Base-by-base conservation (phyloP, 2,888 invertebrate genomes). In the Marronus borbonicus region DNA sequence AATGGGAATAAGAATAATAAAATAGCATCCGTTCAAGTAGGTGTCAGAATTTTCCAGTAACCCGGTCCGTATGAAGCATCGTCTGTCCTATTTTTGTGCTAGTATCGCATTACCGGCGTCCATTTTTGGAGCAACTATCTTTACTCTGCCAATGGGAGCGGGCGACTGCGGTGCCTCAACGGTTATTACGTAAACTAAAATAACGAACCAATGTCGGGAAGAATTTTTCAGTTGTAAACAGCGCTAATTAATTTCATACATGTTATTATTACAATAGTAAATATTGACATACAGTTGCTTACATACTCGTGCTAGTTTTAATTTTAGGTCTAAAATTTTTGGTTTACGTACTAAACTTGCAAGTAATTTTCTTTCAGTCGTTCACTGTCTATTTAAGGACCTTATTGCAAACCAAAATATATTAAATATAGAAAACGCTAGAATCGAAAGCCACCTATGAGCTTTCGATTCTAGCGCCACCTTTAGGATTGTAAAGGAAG, bases 41-140 rank as follows among this genome's bases (percentile, higher is more conserved):
- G 79, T 77, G 77, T 76, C 72, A 64, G 58, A 72, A 69, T 85
- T 84, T 86, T 84, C 84, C 80, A 82, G 83, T 74, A 52, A 68
- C 39, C 65, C 76, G 84, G 83, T 80, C 81, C 83, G 80, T 81
- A 81, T 84, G 84, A 84, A 85, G 86, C 86, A 86, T 86, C 87
- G 86, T 86, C 84, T 85, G 87, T 87, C 87, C 90, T 91, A 91
- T 91, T 91, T 91, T 89, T 87, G 89, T 88, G 85, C 87, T 84
- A 86, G 89, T 91, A 92, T 92, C 92, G 90, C 90, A 88, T 92
- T 92, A 90, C 92, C 89, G 86, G 89, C 89, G 87, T 88, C 92
- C 92, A 91, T 92, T 92, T 92, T 92, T 90, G 91, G 91, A 91
- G 90, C 90, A 91, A 89, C 90, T 90, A 90, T 90, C 90, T 90